Conservation (phyloP, 2,113 vertebrate species). For the Erythrocercus mccallii region DNA sequence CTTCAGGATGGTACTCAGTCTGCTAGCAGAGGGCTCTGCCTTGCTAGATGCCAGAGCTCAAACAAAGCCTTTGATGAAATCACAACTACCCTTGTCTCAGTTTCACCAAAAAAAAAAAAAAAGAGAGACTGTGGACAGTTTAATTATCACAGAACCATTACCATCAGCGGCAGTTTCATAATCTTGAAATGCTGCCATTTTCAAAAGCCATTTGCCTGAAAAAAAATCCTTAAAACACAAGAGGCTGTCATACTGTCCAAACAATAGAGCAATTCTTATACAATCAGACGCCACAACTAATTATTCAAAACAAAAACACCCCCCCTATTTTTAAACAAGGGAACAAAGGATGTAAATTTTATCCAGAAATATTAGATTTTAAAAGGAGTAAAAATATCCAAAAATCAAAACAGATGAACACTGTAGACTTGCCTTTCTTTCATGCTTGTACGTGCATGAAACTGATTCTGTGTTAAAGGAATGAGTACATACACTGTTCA, state of each 20-base stretch:
- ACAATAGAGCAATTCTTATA: constrained; percentile 62
- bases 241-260: constrained; percentile 30
- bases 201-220: constrained; percentile 33
- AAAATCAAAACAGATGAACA: constrained; percentile 26
- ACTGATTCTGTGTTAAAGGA: constrained; percentile 8
- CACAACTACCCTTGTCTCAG: constrained; percentile 45
- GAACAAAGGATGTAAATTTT: constrained; percentile 59
- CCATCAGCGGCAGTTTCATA: constrained; percentile 29
- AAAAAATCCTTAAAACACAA: background rate
- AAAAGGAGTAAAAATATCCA: constrained; percentile 50
- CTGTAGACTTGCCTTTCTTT: background rate
- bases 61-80: constrained; percentile 65
- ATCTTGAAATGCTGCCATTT: constrained; percentile 44
- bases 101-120: background rate
- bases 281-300: constrained; percentile 51
- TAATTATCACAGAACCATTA: constrained; percentile 49
- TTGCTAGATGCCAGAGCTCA: constrained; percentile 65
- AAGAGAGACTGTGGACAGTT: constrained; percentile 57
- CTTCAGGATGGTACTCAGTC: constrained; percentile 19
- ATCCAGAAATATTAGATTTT: constrained; percentile 51
- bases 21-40: constrained; percentile 36
- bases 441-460: background rate
- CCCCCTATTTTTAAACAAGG: constrained; percentile 18
- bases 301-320: constrained; percentile 50
- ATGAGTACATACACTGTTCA: background rate